Percentiles rank a stretch among this genome's conserved stretches.
Conservation (phyloP, 2,888 invertebrate species). For the Melanophora roralis region DNA sequence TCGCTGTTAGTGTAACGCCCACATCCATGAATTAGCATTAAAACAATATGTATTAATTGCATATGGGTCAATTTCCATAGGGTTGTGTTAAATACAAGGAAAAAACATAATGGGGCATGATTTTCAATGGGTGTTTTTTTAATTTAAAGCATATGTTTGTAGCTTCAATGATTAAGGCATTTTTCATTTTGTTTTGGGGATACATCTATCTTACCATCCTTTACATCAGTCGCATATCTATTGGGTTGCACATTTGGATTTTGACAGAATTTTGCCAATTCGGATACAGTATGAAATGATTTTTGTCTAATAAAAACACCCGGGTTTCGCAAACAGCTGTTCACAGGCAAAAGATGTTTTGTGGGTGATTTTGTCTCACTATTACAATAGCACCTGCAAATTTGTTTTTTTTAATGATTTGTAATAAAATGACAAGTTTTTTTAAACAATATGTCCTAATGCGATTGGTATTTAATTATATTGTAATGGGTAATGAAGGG, state of each 20-base stretch:
- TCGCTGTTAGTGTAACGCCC: slow-evolving; percentile 18
- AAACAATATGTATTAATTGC: slow-evolving; percentile 1
- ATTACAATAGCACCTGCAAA: slow-evolving; percentile 74
- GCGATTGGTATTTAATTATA: no score
- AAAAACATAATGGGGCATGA: background rate
- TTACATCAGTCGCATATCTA: slow-evolving; percentile 64
- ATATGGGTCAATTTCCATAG: slow-evolving; percentile 61
- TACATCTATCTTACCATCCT: slow-evolving; percentile 69
- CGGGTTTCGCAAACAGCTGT: slow-evolving; percentile 75
- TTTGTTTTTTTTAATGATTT: slow-evolving; percentile 17
- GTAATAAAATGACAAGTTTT: background rate
- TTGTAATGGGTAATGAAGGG: no score
- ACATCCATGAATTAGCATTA: slow-evolving; percentile 45
- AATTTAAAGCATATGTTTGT: slow-evolving; percentile 26
- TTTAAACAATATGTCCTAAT: slow-evolving; percentile 3
- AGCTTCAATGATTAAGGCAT: background rate
- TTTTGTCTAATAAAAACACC: slow-evolving; percentile 75
- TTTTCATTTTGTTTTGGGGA: no score
- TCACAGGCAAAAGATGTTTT: slow-evolving; percentile 68
- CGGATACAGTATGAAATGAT: slow-evolving; percentile 75
- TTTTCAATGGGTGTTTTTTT: background rate
- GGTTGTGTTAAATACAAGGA: slow-evolving; percentile 42
- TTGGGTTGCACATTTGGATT: slow-evolving; percentile 63
- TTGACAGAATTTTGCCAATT: slow-evolving; percentile 73
- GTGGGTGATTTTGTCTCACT: slow-evolving; percentile 62